Evolutionary conservation across 2,888 invertebrate genomes (phyloP).

Genomic region (Drosophila diplacantha): DNA sequence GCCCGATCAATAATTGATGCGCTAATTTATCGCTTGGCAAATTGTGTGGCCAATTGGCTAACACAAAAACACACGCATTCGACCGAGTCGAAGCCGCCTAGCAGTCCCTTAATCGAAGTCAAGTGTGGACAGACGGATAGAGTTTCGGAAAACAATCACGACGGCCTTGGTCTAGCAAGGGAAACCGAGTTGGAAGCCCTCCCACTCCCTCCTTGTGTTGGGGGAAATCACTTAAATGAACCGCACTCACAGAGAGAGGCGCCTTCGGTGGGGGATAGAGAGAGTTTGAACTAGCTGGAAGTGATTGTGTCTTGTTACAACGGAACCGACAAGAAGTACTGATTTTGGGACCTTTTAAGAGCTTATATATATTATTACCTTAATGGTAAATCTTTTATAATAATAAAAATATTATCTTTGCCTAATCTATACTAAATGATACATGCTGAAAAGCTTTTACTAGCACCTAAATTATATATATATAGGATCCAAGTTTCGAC

Average conservation of each 20-base stretch:
- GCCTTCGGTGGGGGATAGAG: neutral
- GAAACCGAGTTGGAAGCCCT: conserved; percentile 18
- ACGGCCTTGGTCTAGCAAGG: conserved; percentile 27
- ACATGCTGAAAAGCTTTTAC: neutral
- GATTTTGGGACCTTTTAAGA: neutral
- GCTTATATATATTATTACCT: too few relatives aligned
- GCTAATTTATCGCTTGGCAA: conserved; percentile 72
- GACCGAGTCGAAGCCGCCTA: conserved; percentile 14
- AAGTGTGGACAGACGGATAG: conserved; percentile 58
- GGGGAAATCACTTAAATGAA: conserved; percentile 63
- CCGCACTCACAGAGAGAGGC: neutral
- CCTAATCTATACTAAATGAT: neutral
- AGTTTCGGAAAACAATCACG: conserved; percentile 53
- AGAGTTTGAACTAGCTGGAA: neutral
- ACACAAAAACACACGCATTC: conserved; percentile 59
- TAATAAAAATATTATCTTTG: neutral
- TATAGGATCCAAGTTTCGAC: neutral
- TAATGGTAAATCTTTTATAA: too few relatives aligned
- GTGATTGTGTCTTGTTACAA: neutral
- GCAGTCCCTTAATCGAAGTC: conserved; percentile 29
- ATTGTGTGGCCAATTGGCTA: conserved; percentile 72
- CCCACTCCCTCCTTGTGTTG: conserved; percentile 35
- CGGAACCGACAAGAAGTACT: neutral
- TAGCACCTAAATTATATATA: neutral
- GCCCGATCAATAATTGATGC: conserved; percentile 67